These are phyloP conservation scores for Pachypanchax playfairii DNA, from an alignment of 2,113 vertebrate genomes.

Conservation along the genomic window DNA sequence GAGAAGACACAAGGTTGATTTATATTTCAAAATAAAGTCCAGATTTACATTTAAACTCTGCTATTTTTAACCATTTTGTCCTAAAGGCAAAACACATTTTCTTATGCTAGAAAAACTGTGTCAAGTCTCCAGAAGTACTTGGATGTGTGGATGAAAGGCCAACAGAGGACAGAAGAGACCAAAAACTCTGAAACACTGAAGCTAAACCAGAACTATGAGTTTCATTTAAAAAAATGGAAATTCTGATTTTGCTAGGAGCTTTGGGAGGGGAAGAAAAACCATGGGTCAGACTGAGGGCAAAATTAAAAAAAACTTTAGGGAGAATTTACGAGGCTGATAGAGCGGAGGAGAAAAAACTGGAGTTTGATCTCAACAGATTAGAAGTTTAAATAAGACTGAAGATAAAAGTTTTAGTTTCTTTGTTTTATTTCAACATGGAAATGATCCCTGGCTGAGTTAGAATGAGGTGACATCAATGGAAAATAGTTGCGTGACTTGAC, in stretches of 20 bases:
- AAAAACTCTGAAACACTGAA: slow-evolving; percentile 1
- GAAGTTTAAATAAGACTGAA: neutral
- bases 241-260: slow-evolving; percentile 6
- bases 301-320: slow-evolving; percentile 28
- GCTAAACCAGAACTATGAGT: slow-evolving; percentile 3
- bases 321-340: slow-evolving; percentile 6
- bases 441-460: neutral
- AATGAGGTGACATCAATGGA: slow-evolving; percentile 10
- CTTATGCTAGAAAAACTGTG: slow-evolving; percentile 11
- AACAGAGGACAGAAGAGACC: slow-evolving; percentile 23
- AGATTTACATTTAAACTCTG: slow-evolving; percentile 27
- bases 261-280: slow-evolving; percentile 11
- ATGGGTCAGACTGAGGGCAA: slow-evolving; percentile 15
- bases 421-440: slow-evolving; percentile 6
- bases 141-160: slow-evolving; percentile 17
- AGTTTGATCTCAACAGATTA: slow-evolving; percentile 14
- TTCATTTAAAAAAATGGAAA: slow-evolving; percentile 5
- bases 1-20: slow-evolving; percentile 18
- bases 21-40: slow-evolving; percentile 34
- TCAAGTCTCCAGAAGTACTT: neutral
- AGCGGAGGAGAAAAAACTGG: neutral
- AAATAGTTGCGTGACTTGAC: neutral
- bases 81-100: slow-evolving; percentile 27
- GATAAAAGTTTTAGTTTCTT: slow-evolving; percentile 10
- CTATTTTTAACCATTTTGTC: slow-evolving; percentile 29